A percentile compares a stretch with the other conserved stretches of the same genome.
phyloP scores from a whole-genome alignment of 2,888 invertebrate species.

The Tetragnatha montana region DNA sequence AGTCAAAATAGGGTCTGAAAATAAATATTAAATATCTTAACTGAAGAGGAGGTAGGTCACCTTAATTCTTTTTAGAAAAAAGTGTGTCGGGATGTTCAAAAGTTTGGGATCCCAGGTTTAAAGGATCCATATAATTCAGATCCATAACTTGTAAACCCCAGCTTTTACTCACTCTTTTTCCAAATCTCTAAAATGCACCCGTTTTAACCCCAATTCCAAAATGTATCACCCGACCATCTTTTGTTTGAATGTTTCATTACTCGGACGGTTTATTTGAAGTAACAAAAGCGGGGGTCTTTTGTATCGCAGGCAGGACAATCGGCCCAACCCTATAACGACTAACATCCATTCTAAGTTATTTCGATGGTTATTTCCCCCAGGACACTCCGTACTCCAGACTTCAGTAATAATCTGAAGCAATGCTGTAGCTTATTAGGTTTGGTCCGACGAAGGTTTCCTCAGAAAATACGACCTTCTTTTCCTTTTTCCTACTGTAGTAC shows the following conservation, averaged over 20 bases:
- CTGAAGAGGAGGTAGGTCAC: too few species aligned
- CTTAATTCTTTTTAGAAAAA: too few species aligned
- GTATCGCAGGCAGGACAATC: constrained; percentile 2
- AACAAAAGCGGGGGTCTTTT: constrained; percentile 12
- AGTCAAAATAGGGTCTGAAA: too few species aligned
- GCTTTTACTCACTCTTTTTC: background rate
- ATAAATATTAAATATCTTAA: too few species aligned
- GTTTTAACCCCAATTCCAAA: background rate
- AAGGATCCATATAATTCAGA: too few species aligned
- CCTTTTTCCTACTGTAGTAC: constrained; percentile 28
- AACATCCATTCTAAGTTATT: constrained; percentile 43
- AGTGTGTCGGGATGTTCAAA: too few species aligned
- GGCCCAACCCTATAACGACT: constrained; percentile 9
- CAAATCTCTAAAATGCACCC: background rate
- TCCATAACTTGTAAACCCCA: too few species aligned
- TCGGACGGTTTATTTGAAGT: constrained; percentile 25
- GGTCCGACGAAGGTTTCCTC: background rate
- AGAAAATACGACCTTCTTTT: constrained; percentile 25
- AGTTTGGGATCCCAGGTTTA: too few species aligned
- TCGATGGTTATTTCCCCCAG: constrained; percentile 29
- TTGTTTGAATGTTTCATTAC: constrained; percentile 44
- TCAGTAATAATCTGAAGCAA: constrained; percentile 34
- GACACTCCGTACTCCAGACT: constrained; percentile 1
- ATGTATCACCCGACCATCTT: constrained; percentile 22
- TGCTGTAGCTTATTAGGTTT: constrained; percentile 40